phyloP scores from a whole-genome alignment of 2,888 invertebrate genomes.

The Megalurothrips usitatus region DNA sequence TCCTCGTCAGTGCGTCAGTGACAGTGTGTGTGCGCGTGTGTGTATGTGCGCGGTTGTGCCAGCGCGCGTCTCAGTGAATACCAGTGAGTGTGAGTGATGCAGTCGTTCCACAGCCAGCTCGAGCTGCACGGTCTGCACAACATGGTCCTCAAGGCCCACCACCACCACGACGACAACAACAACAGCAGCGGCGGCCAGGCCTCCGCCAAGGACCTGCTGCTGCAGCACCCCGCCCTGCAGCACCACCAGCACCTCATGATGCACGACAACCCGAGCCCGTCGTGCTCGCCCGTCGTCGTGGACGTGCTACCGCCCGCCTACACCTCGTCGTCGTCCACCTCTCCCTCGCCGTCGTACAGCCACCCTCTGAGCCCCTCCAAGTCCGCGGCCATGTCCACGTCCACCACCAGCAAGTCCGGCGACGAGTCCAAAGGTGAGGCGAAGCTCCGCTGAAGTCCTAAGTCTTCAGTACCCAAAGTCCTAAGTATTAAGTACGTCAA shows the following conservation, averaged over 20 bases:
- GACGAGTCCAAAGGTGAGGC: not conserved
- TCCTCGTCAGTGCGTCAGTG: not conserved
- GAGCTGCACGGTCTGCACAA: constrained; percentile 18
- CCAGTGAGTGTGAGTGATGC: constrained; percentile 17
- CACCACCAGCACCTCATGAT: not conserved
- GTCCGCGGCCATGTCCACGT: not conserved
- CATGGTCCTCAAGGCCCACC: constrained; percentile 20
- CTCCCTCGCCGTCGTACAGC: constrained; percentile 19
- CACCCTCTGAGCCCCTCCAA: not conserved
- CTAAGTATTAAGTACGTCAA: no score
- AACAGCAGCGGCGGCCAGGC: not conserved
- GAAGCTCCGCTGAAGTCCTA: no score
- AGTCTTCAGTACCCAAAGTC: no score
- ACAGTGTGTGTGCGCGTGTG: not conserved
- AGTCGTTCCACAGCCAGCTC: constrained; percentile 13
- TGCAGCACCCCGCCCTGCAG: constrained; percentile 21
- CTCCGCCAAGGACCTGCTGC: not conserved
- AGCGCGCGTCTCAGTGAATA: not conserved
- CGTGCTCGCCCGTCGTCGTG: constrained; percentile 20
- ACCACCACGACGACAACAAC: constrained; percentile 1
- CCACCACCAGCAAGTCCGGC: not conserved
- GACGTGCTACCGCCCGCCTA: constrained; percentile 1
- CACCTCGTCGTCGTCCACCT: not conserved
- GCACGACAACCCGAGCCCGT: constrained; percentile 1
- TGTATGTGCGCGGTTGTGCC: not conserved